Conservation (phyloP, 2,888 invertebrate species). For the Perizoma affinitatum region DNA sequence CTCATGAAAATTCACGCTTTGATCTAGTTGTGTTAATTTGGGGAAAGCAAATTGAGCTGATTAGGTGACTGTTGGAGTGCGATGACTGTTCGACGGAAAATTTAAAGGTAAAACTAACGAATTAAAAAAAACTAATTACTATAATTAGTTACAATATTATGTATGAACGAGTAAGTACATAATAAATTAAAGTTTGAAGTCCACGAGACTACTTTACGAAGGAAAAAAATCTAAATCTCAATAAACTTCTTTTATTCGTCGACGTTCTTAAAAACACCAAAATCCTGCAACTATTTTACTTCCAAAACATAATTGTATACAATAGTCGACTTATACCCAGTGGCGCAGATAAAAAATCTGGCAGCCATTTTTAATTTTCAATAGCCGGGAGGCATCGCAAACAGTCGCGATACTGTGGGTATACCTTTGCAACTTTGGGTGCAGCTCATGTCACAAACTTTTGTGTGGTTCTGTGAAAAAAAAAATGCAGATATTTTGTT, state of each 20-base stretch:
- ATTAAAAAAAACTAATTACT: too few relatives aligned
- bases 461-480: constrained; percentile 15
- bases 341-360: constrained; percentile 65
- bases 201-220: too few relatives aligned
- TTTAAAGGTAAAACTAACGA: background rate
- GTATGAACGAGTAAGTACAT: background rate
- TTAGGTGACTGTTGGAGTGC: constrained; percentile 3
- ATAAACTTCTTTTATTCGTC: background rate
- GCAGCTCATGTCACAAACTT: constrained; percentile 43
- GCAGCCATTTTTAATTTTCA: constrained; percentile 77
- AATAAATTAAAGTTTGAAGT: too few relatives aligned
- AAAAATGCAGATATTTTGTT: too few relatives aligned
- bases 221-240: too few relatives aligned
- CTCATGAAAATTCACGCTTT: constrained; percentile 43
- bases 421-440: constrained; percentile 54
- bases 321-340: constrained; percentile 59
- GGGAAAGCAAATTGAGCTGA: constrained; percentile 8
- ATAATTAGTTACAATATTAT: too few relatives aligned
- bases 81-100: background rate
- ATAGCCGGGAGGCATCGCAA: constrained; percentile 72
- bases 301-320: constrained; percentile 44
- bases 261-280: constrained; percentile 24
- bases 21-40: constrained; percentile 35
- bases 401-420: constrained; percentile 65
- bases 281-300: constrained; percentile 24